Base-by-base conservation (phyloP, 2,797 vertebrate genomes). In the Enteromius radiatus region DNA sequence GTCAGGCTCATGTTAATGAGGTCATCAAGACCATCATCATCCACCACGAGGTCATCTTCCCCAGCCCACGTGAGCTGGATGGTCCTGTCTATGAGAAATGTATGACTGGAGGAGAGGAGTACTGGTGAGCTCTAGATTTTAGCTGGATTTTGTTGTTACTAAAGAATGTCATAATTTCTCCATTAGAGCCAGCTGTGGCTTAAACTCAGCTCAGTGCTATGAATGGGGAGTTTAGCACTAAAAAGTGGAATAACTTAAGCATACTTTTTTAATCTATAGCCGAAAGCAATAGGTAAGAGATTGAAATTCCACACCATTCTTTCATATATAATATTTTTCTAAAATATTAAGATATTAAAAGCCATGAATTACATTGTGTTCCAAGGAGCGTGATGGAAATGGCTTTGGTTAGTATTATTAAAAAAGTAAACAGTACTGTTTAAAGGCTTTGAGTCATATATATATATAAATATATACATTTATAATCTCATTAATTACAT, bases 1-100 rank as follows among this genome's bases (percentile, higher is more conserved):
- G 97, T 91, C 98, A 99, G 90, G 97, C 97, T n/a, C 98, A 99
- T 1, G 97, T 99, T 91, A 99, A 99, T 4, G 98, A 99, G 91
- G 95, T 99, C 93, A 99, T 99, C 93, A 99, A 99, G 93, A 98
- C 95, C 82, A 95, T 99, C 92, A 98, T 99, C 89, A 92, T 96
- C 31, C 95, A 98, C 93, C 95, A 98, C 2, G 98, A 99, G 92
- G 92, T 93, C 93, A 99, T 99, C 91, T 99, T 98, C 91, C 98
- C 98, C 33, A 93, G 92, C 85, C 96, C 91, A 83, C 92, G 96
- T 2, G 97, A 98, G 91, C 91, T 99, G 85, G 97, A 98, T 0
- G 98, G 98, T 65, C 98, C 98, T 0, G 95, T 99, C 76, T 99
- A 99, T 59, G 98, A 99, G 90, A 99, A 99, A 87, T 99, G 98